Evolutionary conservation across 2,888 invertebrate species (phyloP), one percentile per base, ranked within the genome.

Genomic region (Dynastes hyllus): DNA sequence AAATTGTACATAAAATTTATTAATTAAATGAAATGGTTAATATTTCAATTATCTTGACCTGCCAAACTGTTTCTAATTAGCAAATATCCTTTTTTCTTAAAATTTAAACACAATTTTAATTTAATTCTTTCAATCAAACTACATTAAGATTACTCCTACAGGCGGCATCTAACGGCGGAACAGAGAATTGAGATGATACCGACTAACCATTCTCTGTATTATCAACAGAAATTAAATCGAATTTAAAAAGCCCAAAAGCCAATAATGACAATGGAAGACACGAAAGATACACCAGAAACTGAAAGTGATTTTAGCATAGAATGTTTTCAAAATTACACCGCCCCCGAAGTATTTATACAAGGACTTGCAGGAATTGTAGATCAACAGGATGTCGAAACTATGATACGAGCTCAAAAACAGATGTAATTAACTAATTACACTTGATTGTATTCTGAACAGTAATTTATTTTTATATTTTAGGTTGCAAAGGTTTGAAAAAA

Each of bases 401-500:
- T 97, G 91, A 96, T 97, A 83, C 89, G 96, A 81, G 96, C 97
- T 2, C 97, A 97, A 88, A 97, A 97, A 88, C 96, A 96, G 90
- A 97, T 97, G 97, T 96, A 91, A 92, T 86, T 81, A 50, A 53
- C 4, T 4, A 69, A 16, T 13, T 29, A 1, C 8, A 77, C 45
- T 29, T 27, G 40, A 27, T 66, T 61, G 1, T 5, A 1, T 27
- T 45, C 45, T 45, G 8, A 9, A 27, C 61, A 63, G 71, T 50
- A 75, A 45, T 50, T 61, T 50, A 32, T 32, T 61, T 27, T 4
- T 53, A 8, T 11, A 22, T 16, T 79, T 80, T 86, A 97, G 97
- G 96, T 88, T 99, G 37, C 96, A 97, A 85, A 92, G 98, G 77
- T 99, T 98, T 90, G 99, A 99, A 87, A 99, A 99, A 89, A 99